Evolutionary conservation across 2,888 invertebrate genomes (phyloP).

Genomic region (Lochmaea capreae): DNA sequence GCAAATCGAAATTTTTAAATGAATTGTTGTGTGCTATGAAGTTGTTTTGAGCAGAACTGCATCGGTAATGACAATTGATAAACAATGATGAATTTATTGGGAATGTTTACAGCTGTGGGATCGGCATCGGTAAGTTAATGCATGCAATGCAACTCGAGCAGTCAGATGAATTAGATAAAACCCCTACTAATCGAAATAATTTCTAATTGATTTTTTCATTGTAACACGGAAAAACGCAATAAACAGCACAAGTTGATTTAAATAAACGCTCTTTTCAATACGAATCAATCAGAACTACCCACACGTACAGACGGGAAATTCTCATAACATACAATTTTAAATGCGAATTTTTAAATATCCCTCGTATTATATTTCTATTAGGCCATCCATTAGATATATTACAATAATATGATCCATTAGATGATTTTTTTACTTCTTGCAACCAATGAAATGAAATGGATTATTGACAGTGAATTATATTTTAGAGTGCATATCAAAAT

Average conservation of each 20-base stretch:
- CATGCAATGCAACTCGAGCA: constrained; percentile 35
- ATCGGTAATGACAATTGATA: constrained; percentile 19
- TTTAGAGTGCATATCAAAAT: constrained; percentile 57
- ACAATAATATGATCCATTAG: constrained; percentile 6
- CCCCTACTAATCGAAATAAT: constrained; percentile 40
- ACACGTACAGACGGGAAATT: constrained; percentile 2
- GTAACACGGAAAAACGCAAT: constrained; percentile 37
- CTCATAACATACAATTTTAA: neutral
- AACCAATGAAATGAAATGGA: constrained; percentile 40
- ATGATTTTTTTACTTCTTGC: neutral
- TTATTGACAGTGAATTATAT: constrained; percentile 54
- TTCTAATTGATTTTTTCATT: constrained; percentile 40
- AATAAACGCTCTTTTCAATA: constrained; percentile 35
- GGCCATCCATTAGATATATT: neutral
- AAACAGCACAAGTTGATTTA: constrained; percentile 29
- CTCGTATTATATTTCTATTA: neutral
- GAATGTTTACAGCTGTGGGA: constrained; percentile 29
- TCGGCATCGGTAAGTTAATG: constrained; percentile 5
- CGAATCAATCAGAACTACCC: constrained; percentile 25
- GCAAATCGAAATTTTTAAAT: constrained; percentile 21
- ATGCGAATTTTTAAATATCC: neutral
- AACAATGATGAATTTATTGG: constrained; percentile 32
- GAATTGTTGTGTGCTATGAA: constrained; percentile 24
- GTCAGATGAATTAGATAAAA: constrained; percentile 40
- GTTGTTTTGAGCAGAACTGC: constrained; percentile 13